Conservation (phyloP, 1,140 invertebrate species). For the Andrena cerasifolii region DNA sequence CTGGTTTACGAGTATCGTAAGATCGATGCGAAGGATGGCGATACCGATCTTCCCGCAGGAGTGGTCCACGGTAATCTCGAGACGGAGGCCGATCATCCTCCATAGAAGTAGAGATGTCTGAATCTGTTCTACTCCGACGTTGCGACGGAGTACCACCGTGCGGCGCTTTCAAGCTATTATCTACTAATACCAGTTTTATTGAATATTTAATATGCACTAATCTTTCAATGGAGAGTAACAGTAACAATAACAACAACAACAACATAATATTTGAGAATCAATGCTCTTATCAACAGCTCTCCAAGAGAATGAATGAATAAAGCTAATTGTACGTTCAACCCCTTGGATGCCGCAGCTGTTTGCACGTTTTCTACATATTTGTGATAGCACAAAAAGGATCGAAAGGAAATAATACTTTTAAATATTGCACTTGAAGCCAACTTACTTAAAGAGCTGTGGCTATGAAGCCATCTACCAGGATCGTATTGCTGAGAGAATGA, state of each 20-base stretch:
- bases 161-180: conserved; percentile 69
- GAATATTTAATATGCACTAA: conserved; percentile 4
- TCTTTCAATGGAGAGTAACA: background rate
- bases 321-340: background rate
- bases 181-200: conserved; percentile 58
- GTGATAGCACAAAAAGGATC: too few species aligned
- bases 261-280: too few species aligned
- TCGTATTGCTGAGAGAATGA: conserved; percentile 83
- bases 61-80: conserved; percentile 70
- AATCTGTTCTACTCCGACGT: conserved; percentile 76
- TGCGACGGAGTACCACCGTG: conserved; percentile 68
- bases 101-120: conserved; percentile 72
- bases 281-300: too few species aligned
- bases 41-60: conserved; percentile 72
- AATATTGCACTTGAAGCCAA: conserved; percentile 14
- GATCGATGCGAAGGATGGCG: conserved; percentile 71
- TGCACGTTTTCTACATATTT: too few species aligned
- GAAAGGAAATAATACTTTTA: background rate
- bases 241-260: background rate
- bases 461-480: conserved; percentile 76
- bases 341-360: background rate
- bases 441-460: conserved; percentile 76
- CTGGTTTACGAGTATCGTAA: conserved; percentile 74
- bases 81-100: conserved; percentile 77
- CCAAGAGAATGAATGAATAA: too few species aligned